These are phyloP conservation scores for Rissa tridactyla DNA, from an alignment of 2,113 vertebrate genomes.

Conservation along the genomic window DNA sequence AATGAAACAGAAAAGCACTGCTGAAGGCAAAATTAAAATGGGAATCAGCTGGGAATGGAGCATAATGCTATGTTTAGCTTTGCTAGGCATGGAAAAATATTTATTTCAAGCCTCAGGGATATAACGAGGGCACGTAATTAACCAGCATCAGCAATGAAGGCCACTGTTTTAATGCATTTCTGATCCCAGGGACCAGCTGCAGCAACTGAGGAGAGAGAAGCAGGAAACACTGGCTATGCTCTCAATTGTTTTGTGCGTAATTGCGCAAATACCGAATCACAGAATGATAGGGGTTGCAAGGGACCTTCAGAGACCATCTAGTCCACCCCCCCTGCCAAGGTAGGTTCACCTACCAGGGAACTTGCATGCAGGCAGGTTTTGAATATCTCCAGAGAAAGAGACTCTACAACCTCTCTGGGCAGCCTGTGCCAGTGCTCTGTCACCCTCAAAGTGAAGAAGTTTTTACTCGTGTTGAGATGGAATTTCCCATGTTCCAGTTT, in stretches of 20 bases:
- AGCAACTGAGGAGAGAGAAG: background rate
- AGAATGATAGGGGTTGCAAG: background rate
- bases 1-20: conserved; percentile 1
- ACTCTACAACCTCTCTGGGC: background rate
- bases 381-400: background rate
- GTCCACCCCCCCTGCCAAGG: background rate
- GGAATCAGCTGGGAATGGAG: conserved; percentile 28
- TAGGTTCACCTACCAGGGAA: background rate
- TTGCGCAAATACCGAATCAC: background rate
- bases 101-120: conserved; percentile 43
- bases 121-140: conserved; percentile 12
- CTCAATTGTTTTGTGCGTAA: background rate
- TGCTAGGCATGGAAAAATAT: conserved; percentile 45
- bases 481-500: background rate
- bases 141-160: background rate
- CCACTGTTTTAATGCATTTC: background rate
- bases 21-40: conserved; percentile 29
- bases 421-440: background rate
- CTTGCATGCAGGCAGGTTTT: background rate
- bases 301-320: background rate
- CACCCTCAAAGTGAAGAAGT: background rate
- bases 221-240: background rate
- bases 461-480: background rate
- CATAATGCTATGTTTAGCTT: conserved; percentile 44
- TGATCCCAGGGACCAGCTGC: background rate